Evolutionary conservation across 2,888 invertebrate genomes (phyloP).

Genomic region (Nemurella pictetii): DNA sequence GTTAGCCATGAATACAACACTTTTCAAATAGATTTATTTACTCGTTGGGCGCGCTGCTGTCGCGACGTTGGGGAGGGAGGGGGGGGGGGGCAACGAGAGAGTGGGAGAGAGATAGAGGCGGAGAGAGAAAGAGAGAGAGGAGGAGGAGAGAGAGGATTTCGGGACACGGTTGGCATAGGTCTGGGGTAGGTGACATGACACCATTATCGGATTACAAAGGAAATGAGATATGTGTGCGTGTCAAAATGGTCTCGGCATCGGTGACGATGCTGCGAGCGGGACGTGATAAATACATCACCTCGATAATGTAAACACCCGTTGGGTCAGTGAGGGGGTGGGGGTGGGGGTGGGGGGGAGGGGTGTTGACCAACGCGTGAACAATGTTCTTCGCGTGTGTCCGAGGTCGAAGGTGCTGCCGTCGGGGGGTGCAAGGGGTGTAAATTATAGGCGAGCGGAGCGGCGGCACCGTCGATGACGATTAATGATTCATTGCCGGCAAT

Average conservation of each 20-base stretch:
- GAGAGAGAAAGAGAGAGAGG: background rate
- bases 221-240: slow-evolving; percentile 11
- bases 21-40: slow-evolving; percentile 34
- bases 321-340: no score
- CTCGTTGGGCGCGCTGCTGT: background rate
- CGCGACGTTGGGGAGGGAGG: background rate
- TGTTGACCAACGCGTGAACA: background rate
- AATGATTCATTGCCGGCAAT: background rate
- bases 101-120: no score
- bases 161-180: background rate
- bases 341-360: no score
- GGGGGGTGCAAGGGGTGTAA: background rate
- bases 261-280: background rate
- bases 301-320: background rate
- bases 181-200: slow-evolving; percentile 5
- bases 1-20: slow-evolving; percentile 25
- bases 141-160: background rate
- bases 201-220: slow-evolving; percentile 30
- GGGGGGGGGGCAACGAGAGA: no score
- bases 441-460: no score
- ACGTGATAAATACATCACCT: background rate
- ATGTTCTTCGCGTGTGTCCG: background rate
- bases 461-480: no score
- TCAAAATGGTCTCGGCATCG: background rate
- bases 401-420: background rate